Base-by-base conservation (phyloP, 53 echinoderm and acorn worm species). In the Luidia sarsii region DNA sequence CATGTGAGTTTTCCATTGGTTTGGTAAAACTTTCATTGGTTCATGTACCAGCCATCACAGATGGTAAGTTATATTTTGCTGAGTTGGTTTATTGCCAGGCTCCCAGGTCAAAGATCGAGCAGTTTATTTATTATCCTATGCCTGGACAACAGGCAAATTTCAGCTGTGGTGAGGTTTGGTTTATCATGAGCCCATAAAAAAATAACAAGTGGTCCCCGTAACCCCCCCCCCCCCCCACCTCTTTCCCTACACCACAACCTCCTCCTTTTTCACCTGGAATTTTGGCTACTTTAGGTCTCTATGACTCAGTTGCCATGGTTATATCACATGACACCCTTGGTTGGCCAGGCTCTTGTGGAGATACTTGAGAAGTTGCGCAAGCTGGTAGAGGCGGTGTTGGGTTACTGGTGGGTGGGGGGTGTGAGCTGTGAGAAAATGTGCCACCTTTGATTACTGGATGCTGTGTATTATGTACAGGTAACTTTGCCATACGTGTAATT, bases 61-160 rank as follows among this genome's bases (percentile, higher is more conserved):
- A n/a, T n/a, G 51, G 8, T 51, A 20, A 51, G 51, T 36, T 3
- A 64, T 35, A 20, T 22, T 64, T 35, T 31, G 64, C 21, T 64
- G 35, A 64, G n/a, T 36, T 19, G 21, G 37, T 64, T 64, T 18
- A 64, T 1, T 37, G 6, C 25, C 11, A 9, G 43, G 39, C 28
- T 7, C 20, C 51, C 52, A 51, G 50, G 74, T 56, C 23, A 60
- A 39, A 46, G 77, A 45, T 77, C 61, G 39, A 9, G 25, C 4
- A 32, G 45, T 77, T 74, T 60, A 61, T 77, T 60, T 77, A 59
- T 77, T 77, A 48, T 77, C 37, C 19, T 33, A 16, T 75, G n/a
- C 29, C n/a, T 29, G n/a, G 1, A 60, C 10, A 77, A n/a, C 60
- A 60, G 62, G 15, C 77, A 77, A 32, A 45, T 1, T 3, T 20